Evolutionary conservation across 2,797 vertebrate genomes (phyloP), one percentile per base, ranked within the genome.

Genomic region (Anguilla megastoma): DNA sequence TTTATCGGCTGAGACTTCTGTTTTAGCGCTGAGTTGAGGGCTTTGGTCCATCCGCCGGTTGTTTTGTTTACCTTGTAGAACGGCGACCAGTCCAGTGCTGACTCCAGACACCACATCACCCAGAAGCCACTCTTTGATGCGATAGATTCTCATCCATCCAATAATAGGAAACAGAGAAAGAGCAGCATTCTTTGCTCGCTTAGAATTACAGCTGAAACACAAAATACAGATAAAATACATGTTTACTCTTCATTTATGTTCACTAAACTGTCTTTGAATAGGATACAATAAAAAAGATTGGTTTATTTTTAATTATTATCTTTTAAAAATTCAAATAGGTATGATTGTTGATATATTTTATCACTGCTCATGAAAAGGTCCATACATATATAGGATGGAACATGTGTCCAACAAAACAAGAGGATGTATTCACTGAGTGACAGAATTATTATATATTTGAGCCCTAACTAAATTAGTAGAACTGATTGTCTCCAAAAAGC

Each of bases 81-180:
- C 97, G 3, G 97, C 96, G 18, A 99, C 97, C 0, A 99, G 94
- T 66, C 98, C 98, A 0, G 99, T 99, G 93, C 97, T 99, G 92
- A 99, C 50, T 0, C 99, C 99, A 0, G 99, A 98, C 90, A 99
- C 94, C 0, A 99, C 94, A 94, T 99, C 99, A 30, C 94, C 96
- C 45, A 98, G 89, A 56, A 98, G 90, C 98, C 99, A 99, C 87
- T 98, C 97, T 91, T 95, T 99, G 79, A 98, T 0, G 27, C 74
- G 95, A 56, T 99, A 99, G 0, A 94, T 94, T 30, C 96, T 98
- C 84, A 99, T 84, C 99, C 99, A 99, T 0, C 97, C 94, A n/a
- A 95, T 45, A 0, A 99, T 1, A 0, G 99, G 99, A 86, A 99
- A 93, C 6, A 98, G 92, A 16, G 95, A 93, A 12, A 97, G 89